Conservation (phyloP, 1,140 invertebrate genomes). For the Drosophila nasuta region DNA sequence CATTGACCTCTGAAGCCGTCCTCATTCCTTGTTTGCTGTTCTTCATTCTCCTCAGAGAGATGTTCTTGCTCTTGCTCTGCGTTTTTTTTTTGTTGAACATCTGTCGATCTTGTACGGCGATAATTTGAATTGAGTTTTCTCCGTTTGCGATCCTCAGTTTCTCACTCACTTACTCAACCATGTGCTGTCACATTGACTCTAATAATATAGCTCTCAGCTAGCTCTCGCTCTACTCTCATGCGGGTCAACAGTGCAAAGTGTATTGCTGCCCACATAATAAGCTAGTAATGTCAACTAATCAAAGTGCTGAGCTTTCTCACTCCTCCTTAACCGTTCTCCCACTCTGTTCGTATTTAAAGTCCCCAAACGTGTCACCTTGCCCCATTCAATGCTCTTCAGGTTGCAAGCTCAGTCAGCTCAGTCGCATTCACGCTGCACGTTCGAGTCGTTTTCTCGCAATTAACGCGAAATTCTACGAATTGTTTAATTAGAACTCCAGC, state of each 20-base stretch:
- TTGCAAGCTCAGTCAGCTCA: conserved; percentile 1
- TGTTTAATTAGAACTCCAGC: conserved; percentile 84
- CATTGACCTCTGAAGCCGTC: conserved; percentile 61
- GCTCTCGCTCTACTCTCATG: conserved; percentile 26
- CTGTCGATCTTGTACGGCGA: conserved; percentile 81
- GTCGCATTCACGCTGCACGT: conserved; percentile 67
- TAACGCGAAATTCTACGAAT: conserved; percentile 85
- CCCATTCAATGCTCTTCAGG: conserved; percentile 1
- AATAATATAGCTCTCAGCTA: conserved; percentile 61
- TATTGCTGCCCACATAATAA: conserved; percentile 31
- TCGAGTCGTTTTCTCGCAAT: conserved; percentile 83
- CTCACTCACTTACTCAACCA: conserved; percentile 23
- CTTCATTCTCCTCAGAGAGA: conserved; percentile 10
- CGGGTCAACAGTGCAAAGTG: conserved; percentile 28
- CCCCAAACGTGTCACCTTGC: conserved; percentile 58
- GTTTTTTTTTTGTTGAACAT: conserved; percentile 67
- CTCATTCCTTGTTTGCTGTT: conserved; percentile 25
- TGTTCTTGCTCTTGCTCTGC: conserved; percentile 48
- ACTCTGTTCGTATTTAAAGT: background rate
- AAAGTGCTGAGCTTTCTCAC: conserved; percentile 64
- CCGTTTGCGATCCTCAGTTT: conserved; percentile 53
- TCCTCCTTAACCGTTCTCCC: background rate
- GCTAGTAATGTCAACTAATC: conserved; percentile 47
- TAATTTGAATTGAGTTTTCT: conserved; percentile 84
- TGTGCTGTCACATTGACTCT: conserved; percentile 10